Percentiles rank a stretch among this genome's conserved stretches.
Conservation (phyloP, 2,113 vertebrate species). For the Sprattus sprattus region DNA sequence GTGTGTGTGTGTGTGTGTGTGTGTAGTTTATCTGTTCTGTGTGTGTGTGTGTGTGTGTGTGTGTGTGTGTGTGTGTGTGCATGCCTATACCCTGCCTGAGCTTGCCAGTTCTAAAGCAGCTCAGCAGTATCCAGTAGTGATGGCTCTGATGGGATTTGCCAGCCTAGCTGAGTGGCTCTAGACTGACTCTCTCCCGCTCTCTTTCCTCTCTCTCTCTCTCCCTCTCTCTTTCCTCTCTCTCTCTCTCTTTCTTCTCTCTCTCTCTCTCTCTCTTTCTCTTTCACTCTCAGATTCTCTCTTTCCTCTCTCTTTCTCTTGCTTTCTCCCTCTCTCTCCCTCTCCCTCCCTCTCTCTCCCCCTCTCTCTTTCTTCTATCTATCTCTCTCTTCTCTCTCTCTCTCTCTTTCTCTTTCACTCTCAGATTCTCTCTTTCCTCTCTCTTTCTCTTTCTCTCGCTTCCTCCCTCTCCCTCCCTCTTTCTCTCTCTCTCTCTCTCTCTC, state of each 20-base stretch:
- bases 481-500: background rate
- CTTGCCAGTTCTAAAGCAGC: constrained; percentile 4
- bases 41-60: background rate
- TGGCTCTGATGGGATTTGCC: background rate
- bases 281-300: background rate
- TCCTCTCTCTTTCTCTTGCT: background rate
- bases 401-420: background rate
- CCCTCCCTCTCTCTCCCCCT: background rate
- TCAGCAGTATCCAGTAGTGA: constrained; percentile 14
- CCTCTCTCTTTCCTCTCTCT: background rate
- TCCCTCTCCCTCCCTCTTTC: background rate
- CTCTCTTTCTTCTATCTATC: background rate
- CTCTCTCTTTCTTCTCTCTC: too few relatives aligned
- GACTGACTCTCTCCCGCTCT: background rate
- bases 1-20: background rate
- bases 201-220: background rate
- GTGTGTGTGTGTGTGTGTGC: background rate
- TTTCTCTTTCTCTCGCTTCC: background rate
- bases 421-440: background rate
- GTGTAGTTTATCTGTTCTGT: background rate
- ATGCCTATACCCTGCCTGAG: constrained; percentile 9
- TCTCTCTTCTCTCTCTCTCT: too few relatives aligned
- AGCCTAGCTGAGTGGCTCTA: background rate
- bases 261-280: too few relatives aligned
- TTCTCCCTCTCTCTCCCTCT: background rate